phyloP scores from a whole-genome alignment of 2,797 vertebrate genomes.

The Acestrorhynchus altus region DNA sequence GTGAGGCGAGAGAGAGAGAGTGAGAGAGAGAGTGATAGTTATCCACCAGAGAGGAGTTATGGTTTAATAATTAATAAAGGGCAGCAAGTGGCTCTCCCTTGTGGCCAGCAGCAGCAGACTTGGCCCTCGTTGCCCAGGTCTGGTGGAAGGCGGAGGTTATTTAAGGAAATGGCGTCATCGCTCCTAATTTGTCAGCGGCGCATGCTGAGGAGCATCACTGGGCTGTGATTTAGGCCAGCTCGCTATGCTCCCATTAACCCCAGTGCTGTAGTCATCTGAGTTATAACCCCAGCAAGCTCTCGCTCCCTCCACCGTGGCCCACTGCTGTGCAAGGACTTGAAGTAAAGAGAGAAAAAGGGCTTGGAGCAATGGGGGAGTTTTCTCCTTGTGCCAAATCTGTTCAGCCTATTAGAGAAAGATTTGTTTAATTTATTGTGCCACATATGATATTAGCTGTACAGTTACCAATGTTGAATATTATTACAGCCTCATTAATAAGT shows the following conservation, averaged over 20 bases:
- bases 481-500: too few relatives aligned
- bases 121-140: conserved; percentile 59
- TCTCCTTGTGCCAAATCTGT: not conserved
- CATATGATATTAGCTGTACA: not conserved
- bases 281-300: conserved; percentile 49
- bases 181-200: conserved; percentile 80
- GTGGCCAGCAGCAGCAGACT: conserved; percentile 54
- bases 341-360: conserved; percentile 11
- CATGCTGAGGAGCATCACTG: conserved; percentile 76
- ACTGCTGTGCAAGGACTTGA: conserved; percentile 45
- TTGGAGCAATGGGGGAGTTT: not conserved
- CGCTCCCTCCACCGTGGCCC: conserved; percentile 33
- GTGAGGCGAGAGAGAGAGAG: conserved; percentile 10
- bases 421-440: not conserved
- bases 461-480: too few relatives aligned
- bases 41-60: conserved; percentile 70
- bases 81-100: conserved; percentile 72
- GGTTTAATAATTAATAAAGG: conserved; percentile 94
- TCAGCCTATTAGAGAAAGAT: not conserved
- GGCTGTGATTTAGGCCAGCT: conserved; percentile 82
- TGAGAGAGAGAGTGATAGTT: conserved; percentile 34
- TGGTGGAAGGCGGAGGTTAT: conserved; percentile 77
- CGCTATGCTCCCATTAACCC: conserved; percentile 81
- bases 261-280: conserved; percentile 47
- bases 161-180: conserved; percentile 86